Conservation (phyloP, 2,113 vertebrate genomes). For the Rhinolophus ferrumequinum region DNA sequence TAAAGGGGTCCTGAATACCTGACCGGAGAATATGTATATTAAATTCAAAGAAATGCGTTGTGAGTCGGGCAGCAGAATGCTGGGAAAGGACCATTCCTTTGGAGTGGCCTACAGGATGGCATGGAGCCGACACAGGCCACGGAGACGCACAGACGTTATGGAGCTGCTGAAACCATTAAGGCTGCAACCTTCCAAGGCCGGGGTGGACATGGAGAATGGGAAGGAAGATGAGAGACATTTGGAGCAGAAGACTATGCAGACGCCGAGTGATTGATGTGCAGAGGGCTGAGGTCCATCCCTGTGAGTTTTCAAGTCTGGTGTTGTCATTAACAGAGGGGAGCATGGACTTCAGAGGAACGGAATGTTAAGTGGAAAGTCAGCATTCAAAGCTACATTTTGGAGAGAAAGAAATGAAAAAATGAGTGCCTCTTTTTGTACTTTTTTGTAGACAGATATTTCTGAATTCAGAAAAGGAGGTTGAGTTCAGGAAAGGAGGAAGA, state of each 20-base stretch:
- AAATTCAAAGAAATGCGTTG: neutral
- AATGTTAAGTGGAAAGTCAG: slow-evolving; percentile 68
- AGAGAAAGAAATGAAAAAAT: slow-evolving; percentile 40
- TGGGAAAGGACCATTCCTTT: neutral
- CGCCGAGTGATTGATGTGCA: neutral
- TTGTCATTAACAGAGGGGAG: slow-evolving; percentile 53
- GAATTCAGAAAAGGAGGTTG: neutral
- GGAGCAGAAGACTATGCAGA: neutral
- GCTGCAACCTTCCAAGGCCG: neutral
- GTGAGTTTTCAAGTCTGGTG: slow-evolving; percentile 19
- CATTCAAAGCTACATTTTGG: neutral
- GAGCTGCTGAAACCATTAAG: slow-evolving; percentile 18
- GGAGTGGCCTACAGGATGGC: neutral
- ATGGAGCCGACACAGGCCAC: neutral
- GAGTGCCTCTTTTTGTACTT: neutral
- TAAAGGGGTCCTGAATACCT: neutral
- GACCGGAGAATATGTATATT: neutral
- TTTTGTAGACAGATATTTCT: slow-evolving; percentile 24
- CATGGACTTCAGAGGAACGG: slow-evolving; percentile 30
- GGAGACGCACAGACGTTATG: neutral
- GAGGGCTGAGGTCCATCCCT: neutral
- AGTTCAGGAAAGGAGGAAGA: neutral
- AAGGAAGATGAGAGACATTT: neutral
- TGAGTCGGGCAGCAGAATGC: neutral
- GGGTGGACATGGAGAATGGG: neutral